Conservation (phyloP, 2,888 invertebrate species). For the Chaitophorus viminalis region DNA sequence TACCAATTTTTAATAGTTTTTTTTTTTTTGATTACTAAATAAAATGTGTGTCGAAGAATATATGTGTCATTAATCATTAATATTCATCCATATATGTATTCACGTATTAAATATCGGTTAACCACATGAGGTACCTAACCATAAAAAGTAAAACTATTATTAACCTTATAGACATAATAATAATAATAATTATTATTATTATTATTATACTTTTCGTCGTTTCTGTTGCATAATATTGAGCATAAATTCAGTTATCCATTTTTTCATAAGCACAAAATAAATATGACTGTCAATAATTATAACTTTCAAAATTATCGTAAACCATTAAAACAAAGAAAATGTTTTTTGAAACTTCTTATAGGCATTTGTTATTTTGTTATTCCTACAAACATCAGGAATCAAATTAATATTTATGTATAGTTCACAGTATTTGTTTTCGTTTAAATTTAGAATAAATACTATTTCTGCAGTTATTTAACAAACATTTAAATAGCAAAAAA, state of each 20-base stretch:
- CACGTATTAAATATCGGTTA: conserved; percentile 45
- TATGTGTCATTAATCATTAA: conserved; percentile 22
- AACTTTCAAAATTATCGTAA: neutral
- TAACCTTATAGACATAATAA: conserved; percentile 7
- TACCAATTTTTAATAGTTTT: neutral
- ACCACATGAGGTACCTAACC: conserved; percentile 54
- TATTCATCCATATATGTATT: neutral
- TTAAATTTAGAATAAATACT: neutral
- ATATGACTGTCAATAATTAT: conserved; percentile 10
- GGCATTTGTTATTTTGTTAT: no score
- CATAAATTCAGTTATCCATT: neutral
- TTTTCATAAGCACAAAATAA: neutral
- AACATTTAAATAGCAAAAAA: no score
- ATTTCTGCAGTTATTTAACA: no score
- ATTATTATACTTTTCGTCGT: conserved; percentile 13
- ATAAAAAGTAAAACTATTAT: conserved; percentile 39
- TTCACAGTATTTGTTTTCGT: neutral
- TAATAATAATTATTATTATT: no score
- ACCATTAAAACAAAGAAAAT: neutral
- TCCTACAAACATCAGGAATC: neutral
- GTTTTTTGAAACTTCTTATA: neutral
- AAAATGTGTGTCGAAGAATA: neutral
- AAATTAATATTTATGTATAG: neutral
- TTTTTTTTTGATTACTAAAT: neutral
- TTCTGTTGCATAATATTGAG: conserved; percentile 27